Evolutionary conservation across 2,888 invertebrate species (phyloP), one percentile per base, ranked within the genome.

Genomic region (Vanessa cardui): DNA sequence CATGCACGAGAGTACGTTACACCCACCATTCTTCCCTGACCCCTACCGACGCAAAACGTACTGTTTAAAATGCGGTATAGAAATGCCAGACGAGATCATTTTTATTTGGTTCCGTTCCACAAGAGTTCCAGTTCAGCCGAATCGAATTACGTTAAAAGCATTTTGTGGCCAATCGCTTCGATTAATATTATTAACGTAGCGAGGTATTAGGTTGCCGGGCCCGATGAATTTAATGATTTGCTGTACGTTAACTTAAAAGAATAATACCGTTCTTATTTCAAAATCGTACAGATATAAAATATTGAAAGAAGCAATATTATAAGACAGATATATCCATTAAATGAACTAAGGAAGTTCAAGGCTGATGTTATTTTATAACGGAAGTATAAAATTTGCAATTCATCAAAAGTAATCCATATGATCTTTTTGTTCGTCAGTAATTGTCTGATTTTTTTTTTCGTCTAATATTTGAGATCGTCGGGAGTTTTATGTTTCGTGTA

Each of bases 101-200:
- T 73, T 81, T 76, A 76, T 76, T 74, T 88, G 87, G 90, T 84
- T 83, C 76, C 77, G 81, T 86, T 86, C 83, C 84, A 86, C 83
- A 81, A 87, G 87, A 85, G 85, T 86, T 84, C 83, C 86, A 87
- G 83, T 83, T 84, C 80, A 80, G 82, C 85, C 87, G 88, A 88
- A 87, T 90, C 90, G 87, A 90, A 90, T 90, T 90, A 88, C 87
- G 84, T 90, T 89, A 85, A 88, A 86, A 88, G 84, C 84, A 89
- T 88, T 90, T 88, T 89, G 89, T 86, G 88, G 89, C 89, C 87
- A 87, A 89, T 88, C 85, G 80, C 84, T 80, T 85, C 86, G 84
- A 88, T 89, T 90, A 89, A 88, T 88, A 88, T 88, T 88, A 87
- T 87, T 86, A 87, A 86, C 81, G 72, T 69, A 78, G 77, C 80